Base-by-base conservation (phyloP, 92 coral and sea anemone species). In the Desmophyllum pertusum region DNA sequence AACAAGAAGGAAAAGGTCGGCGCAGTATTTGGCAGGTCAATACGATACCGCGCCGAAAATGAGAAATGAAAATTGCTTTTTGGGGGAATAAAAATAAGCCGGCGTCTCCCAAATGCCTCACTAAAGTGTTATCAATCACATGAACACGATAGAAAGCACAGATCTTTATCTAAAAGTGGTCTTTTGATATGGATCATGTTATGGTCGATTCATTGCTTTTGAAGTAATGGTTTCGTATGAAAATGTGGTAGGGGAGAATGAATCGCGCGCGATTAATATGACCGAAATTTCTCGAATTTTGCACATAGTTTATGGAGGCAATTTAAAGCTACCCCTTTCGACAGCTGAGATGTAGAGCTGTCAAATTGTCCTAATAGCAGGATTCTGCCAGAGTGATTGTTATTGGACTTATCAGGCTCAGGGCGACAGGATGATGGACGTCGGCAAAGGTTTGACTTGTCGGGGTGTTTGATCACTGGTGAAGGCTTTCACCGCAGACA, bases 1-100 rank as follows among this genome's bases (percentile, higher is more conserved):
- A 66, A 85, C 59, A 79, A 72, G 77, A 79, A 85, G 87, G 85
- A 85, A 64, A 76, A 74, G 85, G 73, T 78, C 81, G 85, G n/a
- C 57, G 70, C 68, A 77, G 84, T 64, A 83, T 76, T 83, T 93
- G 97, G 83, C 97, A 91, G 90, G 88, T 81, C 39, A 87, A 73
- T 77, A 72, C 41, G 92, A 85, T 84, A 86, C 63, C 39, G 59
- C 70, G 84, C 84, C 53, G 78, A 78, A 84, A 87, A 94, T 94
- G 93, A 91, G 92, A 94, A 94, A 89, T 89, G 95, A 91, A 94
- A 94, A 94, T 87, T 86, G 77, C 93, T 18, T 83, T 73, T 89
- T 73, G 84, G 67, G 84, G 77, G 66, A 41, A 31, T 68, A 36
- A 43, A 21, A 43, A 89, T 78, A 76, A 39, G 82, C 88, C 91